Evolutionary conservation across 1,140 invertebrate species (phyloP).

Genomic region (Chionoecetes opilio): DNA sequence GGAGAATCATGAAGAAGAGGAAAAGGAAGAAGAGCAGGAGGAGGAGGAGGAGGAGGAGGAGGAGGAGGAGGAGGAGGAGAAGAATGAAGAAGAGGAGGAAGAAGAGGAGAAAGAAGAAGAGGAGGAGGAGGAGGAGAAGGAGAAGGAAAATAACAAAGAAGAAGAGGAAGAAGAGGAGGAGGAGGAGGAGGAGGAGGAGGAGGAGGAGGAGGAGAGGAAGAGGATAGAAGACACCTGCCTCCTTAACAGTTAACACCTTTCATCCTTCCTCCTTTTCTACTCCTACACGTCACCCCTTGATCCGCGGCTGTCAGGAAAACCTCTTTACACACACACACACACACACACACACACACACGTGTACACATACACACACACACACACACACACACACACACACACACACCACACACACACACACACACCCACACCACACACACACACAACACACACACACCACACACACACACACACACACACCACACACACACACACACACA

Average conservation of each 20-base stretch:
- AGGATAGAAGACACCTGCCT: background rate
- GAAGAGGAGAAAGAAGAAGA: background rate
- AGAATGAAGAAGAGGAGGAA: background rate
- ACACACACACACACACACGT: slow-evolving; percentile 54
- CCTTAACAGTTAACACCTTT: background rate
- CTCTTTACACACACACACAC: slow-evolving; percentile 45
- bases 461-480: slow-evolving; percentile 12
- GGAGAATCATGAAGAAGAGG: too few species aligned
- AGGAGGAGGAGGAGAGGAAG: background rate
- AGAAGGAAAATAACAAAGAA: background rate
- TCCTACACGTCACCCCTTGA: background rate
- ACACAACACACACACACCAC: slow-evolving; percentile 63
- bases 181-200: background rate
- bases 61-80: background rate
- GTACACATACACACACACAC: slow-evolving; percentile 38
- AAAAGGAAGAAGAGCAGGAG: too few species aligned
- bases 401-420: slow-evolving; percentile 52
- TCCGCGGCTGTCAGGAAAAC: background rate
- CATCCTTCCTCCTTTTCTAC: background rate
- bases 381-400: slow-evolving; percentile 42
- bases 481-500: slow-evolving; percentile 46
- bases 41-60: background rate
- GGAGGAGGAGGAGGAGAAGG: slow-evolving; percentile 10
- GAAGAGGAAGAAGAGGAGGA: background rate
- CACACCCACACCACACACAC: slow-evolving; percentile 47